Base-by-base conservation (phyloP, 1,140 invertebrate species). In the Zaprionus davidi region DNA sequence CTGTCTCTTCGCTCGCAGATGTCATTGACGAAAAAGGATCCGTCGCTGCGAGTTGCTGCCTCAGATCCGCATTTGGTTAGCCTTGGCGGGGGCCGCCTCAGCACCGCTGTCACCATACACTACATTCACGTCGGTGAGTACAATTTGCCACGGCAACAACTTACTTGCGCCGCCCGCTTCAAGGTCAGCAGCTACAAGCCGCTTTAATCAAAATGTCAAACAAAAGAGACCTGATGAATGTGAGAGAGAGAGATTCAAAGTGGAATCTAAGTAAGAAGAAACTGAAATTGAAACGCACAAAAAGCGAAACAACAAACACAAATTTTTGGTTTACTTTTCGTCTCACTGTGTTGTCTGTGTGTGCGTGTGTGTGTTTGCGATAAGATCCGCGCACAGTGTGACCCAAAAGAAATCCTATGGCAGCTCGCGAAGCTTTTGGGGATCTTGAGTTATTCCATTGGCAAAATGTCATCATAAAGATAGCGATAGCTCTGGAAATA, bases 21-120 rank as follows among this genome's bases (percentile, higher is more conserved):
- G 91, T 92, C 91, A 81, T 87, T 92, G 76, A 92, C 80, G 73
- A 92, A 92, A 86, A 92, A 92, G 81, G 90, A 92, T 90, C 91
- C 90, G 58, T 91, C 90, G 74, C 75, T 92, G 76, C 90, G 96
- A 91, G 96, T 98, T 78, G 96, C 97, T 86, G 96, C 97, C 72
- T 97, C 97, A 92, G 95, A 96, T 63, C 97, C 97, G 49, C 97
- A 98, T 94, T 94, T 98, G 92, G 97, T 98, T 83, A 98, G 97
- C 91, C 95, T 97, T 86, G 97, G 97, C 67, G 96, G 97, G 79
- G 97, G 97, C 56, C 94, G 97, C 67, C 94, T 98, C 24, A 98
- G 97, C 91, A 98, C 97, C 20, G 96, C 97, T n/a, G 96, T 98
- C 78, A 98, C 97, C 9, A 94, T 98, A 77, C 96, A 97, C 93